Percentiles rank a stretch among this genome's conserved stretches.
These are phyloP conservation scores for Parauchenoglanis ngamensis DNA, from an alignment of 2,797 vertebrate genomes.

Conservation along the genomic window DNA sequence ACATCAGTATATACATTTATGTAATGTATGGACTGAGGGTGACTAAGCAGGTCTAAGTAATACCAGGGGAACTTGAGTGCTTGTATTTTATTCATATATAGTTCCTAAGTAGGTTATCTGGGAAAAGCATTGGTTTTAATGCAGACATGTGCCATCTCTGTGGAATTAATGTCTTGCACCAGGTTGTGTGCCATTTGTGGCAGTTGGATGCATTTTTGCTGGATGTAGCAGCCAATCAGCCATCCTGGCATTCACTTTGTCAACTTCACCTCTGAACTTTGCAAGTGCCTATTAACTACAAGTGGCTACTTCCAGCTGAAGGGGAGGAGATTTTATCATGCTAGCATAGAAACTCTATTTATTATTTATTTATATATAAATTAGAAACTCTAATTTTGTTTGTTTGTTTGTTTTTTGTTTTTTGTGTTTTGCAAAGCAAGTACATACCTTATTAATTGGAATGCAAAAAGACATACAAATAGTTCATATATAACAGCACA, in stretches of 20 bases:
- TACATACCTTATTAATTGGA: too few relatives aligned
- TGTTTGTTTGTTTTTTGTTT: too few relatives aligned
- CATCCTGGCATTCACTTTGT: neutral
- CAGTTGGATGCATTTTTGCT: neutral
- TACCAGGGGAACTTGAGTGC: neutral
- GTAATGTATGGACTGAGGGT: neutral
- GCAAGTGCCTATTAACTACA: neutral
- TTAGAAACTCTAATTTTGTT: too few relatives aligned
- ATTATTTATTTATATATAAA: too few relatives aligned
- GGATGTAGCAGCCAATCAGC: constrained; percentile 1
- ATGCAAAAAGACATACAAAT: too few relatives aligned
- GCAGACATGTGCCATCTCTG: neutral
- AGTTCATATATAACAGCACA: too few relatives aligned
- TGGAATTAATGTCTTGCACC: neutral
- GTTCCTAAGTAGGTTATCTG: neutral
- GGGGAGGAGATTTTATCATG: neutral
- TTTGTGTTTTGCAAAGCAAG: too few relatives aligned
- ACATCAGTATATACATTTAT: neutral
- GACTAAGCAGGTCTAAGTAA: constrained; percentile 18
- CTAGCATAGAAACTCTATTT: too few relatives aligned
- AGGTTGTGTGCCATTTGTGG: neutral
- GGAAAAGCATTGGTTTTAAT: constrained; percentile 8
- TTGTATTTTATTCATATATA: neutral
- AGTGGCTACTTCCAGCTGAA: neutral
- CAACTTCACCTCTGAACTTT: neutral